Conservation (phyloP, 2,113 vertebrate species). For the Podarcis cretensis region DNA sequence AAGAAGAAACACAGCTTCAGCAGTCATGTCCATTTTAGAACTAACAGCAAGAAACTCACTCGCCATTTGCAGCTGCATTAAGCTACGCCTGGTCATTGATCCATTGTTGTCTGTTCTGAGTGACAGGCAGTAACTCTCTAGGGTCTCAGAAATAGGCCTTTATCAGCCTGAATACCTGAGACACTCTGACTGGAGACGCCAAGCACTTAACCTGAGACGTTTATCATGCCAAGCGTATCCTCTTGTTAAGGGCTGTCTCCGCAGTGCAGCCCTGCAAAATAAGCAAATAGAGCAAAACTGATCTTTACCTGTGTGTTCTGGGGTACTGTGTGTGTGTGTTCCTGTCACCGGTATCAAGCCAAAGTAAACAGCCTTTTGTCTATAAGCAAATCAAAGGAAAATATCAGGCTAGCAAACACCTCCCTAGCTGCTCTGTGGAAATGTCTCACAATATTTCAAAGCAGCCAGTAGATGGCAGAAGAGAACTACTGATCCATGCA, state of each 20-base stretch:
- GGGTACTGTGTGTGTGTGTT: neutral
- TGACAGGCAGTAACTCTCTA: too few relatives aligned
- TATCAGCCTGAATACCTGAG: too few relatives aligned
- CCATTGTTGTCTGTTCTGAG: too few relatives aligned
- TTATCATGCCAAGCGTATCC: too few relatives aligned
- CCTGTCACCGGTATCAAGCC: neutral
- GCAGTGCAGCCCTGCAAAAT: neutral
- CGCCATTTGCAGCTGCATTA: too few relatives aligned
- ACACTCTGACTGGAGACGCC: too few relatives aligned
- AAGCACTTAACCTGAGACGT: too few relatives aligned
- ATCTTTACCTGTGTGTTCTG: neutral
- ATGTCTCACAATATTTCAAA: neutral
- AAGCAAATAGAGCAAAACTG: neutral
- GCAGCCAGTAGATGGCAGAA: neutral
- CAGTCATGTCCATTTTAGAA: too few relatives aligned
- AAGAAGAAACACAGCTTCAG: neutral
- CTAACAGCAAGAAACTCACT: too few relatives aligned
- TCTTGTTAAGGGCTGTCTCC: neutral
- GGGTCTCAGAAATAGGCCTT: too few relatives aligned
- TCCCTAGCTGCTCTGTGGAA: neutral
- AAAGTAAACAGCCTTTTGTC: neutral
- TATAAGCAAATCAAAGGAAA: neutral
- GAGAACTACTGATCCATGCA: neutral
- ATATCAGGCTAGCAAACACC: neutral
- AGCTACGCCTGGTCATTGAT: too few relatives aligned